A percentile compares a stretch with the other conserved stretches of the same genome.
Evolutionary conservation across 2,797 vertebrate species (phyloP).

Genomic region (Helostoma temminkii): DNA sequence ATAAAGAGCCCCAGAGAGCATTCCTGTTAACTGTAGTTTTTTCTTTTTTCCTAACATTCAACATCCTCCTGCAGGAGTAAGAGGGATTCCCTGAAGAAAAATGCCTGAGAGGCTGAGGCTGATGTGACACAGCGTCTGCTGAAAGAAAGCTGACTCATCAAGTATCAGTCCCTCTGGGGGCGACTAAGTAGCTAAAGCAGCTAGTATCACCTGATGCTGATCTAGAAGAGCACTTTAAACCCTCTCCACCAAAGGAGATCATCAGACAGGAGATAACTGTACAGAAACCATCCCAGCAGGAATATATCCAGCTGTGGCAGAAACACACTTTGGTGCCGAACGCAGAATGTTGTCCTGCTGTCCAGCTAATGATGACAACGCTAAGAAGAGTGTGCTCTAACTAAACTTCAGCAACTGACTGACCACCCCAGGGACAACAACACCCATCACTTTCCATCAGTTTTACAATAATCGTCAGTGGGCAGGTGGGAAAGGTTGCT

Average conservation of each 20-base stretch:
- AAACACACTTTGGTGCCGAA: slow-evolving; percentile 18
- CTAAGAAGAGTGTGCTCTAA: slow-evolving; percentile 49
- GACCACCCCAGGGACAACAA: slow-evolving; percentile 10
- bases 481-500: slow-evolving; percentile 4
- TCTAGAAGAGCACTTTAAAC: slow-evolving; percentile 44
- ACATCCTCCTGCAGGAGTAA: slow-evolving; percentile 69
- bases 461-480: background rate
- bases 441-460: background rate
- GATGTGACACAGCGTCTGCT: slow-evolving; percentile 74
- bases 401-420: slow-evolving; percentile 32
- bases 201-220: slow-evolving; percentile 57
- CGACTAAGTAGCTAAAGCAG: slow-evolving; percentile 47
- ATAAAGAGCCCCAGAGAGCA: slow-evolving; percentile 9
- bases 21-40: slow-evolving; percentile 18
- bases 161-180: slow-evolving; percentile 60
- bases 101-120: slow-evolving; percentile 76
- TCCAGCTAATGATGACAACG: slow-evolving; percentile 30
- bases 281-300: slow-evolving; percentile 41
- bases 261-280: slow-evolving; percentile 34
- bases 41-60: slow-evolving; percentile 22
- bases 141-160: slow-evolving; percentile 77
- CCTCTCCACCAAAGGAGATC: slow-evolving; percentile 24
- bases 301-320: slow-evolving; percentile 27
- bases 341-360: slow-evolving; percentile 31
- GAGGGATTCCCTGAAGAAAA: slow-evolving; percentile 79